Base-by-base conservation (phyloP, 1,140 invertebrate genomes). In the Drosophila malerkotliana region DNA sequence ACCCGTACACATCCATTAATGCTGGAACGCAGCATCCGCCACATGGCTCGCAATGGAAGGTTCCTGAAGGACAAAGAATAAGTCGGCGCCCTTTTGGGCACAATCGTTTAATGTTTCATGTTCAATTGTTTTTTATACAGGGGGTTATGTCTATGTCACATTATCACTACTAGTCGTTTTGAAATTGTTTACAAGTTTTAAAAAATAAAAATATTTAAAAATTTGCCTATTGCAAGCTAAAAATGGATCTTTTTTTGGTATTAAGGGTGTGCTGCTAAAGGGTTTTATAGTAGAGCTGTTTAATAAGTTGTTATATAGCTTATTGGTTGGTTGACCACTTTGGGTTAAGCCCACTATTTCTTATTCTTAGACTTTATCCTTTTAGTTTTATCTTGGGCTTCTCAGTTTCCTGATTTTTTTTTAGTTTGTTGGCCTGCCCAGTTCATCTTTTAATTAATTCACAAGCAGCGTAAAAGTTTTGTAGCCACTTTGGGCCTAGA, bases 361-460 rank as follows among this genome's bases (percentile, higher is more conserved):
- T 30, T 44, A 24, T 66, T 14, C 57, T 6, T 44, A 5, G 6
- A 44, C 41, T 44, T 41, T 41, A 5, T 5, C 18, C 32, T 28
- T 51, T 41, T 34, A 64, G 60, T 49, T 44, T 57, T 49, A 69
- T 69, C 66, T 56, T 37, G 15, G 41, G 51, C 14, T 63, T 61
- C 66, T 28, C 26, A 28, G 26, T 28, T 75, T 64, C 37, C 47
- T 62, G 7, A 10, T 80, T 52, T 79, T 76, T 60, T 60, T 58
- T 72, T 77, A 59, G 59, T 78, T 83, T 77, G 63, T 79, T 59
- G 34, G 79, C 48, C 67, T 77, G 82, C 60, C 73, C 81, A 85
- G 81, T 87, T 85, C 81, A 85, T 87, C 81, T 85, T 85, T 87
- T 85, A 85, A 85, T 85, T 85, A 85, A 85, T 85, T 85, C 81